Evolutionary conservation across 2,797 vertebrate species (phyloP).

Genomic region (Syncerus caffer): DNA sequence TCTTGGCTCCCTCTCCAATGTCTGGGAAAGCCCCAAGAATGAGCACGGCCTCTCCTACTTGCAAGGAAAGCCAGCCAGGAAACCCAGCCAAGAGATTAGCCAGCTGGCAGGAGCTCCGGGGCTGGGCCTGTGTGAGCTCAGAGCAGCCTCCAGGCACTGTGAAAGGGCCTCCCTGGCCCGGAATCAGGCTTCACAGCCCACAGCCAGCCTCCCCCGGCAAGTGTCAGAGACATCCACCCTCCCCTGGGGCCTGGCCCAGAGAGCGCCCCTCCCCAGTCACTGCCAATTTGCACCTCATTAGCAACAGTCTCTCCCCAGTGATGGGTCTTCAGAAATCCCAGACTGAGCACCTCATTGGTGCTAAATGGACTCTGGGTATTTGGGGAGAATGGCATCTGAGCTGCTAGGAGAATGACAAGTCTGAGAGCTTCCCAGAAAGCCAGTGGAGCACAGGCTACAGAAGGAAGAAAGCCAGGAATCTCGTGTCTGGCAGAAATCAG

Average conservation of each 20-base stretch:
- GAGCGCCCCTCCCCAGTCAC: constrained; percentile 7
- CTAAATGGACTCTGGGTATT: constrained; percentile 49
- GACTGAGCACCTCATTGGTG: constrained; percentile 54
- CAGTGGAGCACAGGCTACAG: background rate
- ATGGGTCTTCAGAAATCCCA: constrained; percentile 53
- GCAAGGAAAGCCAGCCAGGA: background rate
- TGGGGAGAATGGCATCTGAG: constrained; percentile 61
- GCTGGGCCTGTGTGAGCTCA: background rate
- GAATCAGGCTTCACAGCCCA: background rate
- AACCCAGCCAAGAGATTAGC: constrained; percentile 65
- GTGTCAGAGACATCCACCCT: background rate
- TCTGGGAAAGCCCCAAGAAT: constrained; percentile 44
- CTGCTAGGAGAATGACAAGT: constrained; percentile 5
- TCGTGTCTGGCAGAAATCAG: background rate
- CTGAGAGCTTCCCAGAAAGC: background rate
- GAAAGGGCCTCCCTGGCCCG: background rate
- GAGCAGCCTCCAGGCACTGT: background rate
- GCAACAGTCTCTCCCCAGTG: constrained; percentile 42
- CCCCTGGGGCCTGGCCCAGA: background rate
- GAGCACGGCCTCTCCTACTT: background rate
- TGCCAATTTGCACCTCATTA: constrained; percentile 72
- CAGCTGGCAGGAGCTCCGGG: constrained; percentile 42
- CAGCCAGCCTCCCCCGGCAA: background rate
- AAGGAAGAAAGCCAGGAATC: background rate
- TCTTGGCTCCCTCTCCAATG: background rate